Evolutionary conservation across 1,140 invertebrate genomes (phyloP).

Genomic region (Zelostemma sp.): DNA sequence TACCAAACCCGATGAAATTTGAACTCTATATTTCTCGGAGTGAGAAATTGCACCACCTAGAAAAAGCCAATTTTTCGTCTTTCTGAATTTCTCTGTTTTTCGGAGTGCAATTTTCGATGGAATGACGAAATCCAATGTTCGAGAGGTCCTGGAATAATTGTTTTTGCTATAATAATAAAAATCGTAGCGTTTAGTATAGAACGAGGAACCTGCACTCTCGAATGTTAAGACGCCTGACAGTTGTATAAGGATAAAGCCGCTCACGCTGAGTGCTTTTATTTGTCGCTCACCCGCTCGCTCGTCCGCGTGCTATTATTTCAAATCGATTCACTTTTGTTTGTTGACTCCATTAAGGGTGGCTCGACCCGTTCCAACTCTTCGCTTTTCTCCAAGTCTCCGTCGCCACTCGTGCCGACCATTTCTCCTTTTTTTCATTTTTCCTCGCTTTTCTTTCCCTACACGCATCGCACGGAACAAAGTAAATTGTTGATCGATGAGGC

Average conservation of each 20-base stretch:
- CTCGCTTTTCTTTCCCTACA: slow-evolving; percentile 14
- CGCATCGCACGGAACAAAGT: no score
- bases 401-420: slow-evolving; percentile 31
- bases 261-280: slow-evolving; percentile 67
- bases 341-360: slow-evolving; percentile 62
- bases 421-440: slow-evolving; percentile 17
- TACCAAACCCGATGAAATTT: no score
- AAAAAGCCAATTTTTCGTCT: no score
- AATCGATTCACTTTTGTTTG: slow-evolving; percentile 68
- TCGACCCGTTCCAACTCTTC: slow-evolving; percentile 33
- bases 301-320: slow-evolving; percentile 63
- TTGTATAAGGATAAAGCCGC: slow-evolving; percentile 67
- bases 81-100: no score
- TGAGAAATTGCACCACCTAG: no score
- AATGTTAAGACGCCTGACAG: slow-evolving; percentile 65
- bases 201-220: slow-evolving; percentile 26
- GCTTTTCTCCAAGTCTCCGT: slow-evolving; percentile 31
- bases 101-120: no score
- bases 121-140: background rate
- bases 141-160: slow-evolving; percentile 3
- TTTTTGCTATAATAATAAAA: no score
- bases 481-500: no score
- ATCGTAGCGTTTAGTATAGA: slow-evolving; percentile 12
- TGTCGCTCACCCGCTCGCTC: slow-evolving; percentile 52
- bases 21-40: no score